Percentiles rank a stretch among this genome's conserved stretches.
Evolutionary conservation across 1,140 invertebrate genomes (phyloP).

Genomic region (Diuraphis noxia): DNA sequence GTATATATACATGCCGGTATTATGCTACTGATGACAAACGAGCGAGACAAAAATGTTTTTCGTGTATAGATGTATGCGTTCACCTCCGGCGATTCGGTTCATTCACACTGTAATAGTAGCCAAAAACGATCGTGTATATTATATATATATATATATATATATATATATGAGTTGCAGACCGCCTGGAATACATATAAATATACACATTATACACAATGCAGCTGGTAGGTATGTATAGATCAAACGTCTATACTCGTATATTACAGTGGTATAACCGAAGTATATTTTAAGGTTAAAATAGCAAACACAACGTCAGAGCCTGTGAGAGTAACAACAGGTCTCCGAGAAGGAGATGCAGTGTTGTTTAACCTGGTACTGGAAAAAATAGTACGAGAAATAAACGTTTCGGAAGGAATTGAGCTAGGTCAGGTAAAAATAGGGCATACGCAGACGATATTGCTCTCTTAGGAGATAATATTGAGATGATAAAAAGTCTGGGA

Average conservation of each 20-base stretch:
- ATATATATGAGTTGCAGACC: background rate
- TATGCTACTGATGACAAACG: background rate
- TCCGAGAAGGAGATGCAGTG: no score
- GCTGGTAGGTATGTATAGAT: background rate
- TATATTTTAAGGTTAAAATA: background rate
- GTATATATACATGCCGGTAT: background rate
- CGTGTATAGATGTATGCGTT: background rate
- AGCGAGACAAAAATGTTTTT: constrained; percentile 39
- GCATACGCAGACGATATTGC: no score
- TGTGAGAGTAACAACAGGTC: no score
- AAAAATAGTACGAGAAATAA: no score
- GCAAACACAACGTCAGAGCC: no score
- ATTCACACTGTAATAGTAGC: constrained; percentile 22
- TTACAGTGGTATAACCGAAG: background rate
- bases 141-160: background rate
- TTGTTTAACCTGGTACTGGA: no score
- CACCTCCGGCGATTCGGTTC: constrained; percentile 45
- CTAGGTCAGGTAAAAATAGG: no score
- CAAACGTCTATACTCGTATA: background rate
- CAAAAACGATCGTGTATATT: background rate
- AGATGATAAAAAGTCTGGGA: no score
- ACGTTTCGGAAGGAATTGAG: no score
- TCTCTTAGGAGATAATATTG: no score
- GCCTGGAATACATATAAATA: background rate
- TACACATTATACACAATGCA: background rate